phyloP scores from a whole-genome alignment of 2,888 invertebrate species.

The Eubasilissa splendida region DNA sequence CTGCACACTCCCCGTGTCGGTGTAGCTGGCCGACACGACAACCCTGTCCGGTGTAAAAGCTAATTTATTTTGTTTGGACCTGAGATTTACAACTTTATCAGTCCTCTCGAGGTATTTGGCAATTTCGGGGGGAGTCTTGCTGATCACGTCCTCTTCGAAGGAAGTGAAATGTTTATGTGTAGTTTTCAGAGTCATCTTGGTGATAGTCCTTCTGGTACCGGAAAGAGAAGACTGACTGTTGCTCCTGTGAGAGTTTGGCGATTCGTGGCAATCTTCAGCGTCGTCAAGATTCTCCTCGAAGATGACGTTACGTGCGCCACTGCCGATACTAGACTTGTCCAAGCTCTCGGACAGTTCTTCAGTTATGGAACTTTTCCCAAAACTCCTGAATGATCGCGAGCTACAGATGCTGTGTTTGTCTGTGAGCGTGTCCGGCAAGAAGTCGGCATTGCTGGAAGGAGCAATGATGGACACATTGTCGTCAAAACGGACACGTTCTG shows the following conservation, averaged over 20 bases:
- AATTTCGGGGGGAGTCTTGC: constrained; percentile 57
- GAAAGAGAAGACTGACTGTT: constrained; percentile 56
- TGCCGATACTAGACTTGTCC: constrained; percentile 57
- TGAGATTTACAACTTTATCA: constrained; percentile 56
- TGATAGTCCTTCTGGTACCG: constrained; percentile 49
- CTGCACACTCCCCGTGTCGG: constrained; percentile 52
- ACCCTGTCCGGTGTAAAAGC: constrained; percentile 33
- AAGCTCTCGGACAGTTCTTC: constrained; percentile 57
- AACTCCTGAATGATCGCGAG: constrained; percentile 65
- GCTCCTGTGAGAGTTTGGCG: constrained; percentile 54
- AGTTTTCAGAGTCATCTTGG: constrained; percentile 55
- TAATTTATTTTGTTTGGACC: constrained; percentile 51
- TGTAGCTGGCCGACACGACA: constrained; percentile 54
- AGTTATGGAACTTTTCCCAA: constrained; percentile 59
- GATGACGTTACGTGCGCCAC: constrained; percentile 55
- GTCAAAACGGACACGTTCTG: constrained; percentile 78
- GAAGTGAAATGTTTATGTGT: constrained; percentile 57
- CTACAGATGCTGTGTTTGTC: constrained; percentile 67
- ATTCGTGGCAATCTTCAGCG: constrained; percentile 50
- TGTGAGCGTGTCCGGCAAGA: constrained; percentile 61
- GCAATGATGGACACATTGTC: constrained; percentile 71
- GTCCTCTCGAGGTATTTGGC: constrained; percentile 57
- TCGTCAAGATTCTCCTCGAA: constrained; percentile 57
- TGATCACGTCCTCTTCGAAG: constrained; percentile 57
- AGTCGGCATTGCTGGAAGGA: constrained; percentile 67